Conservation (phyloP, 2,113 vertebrate genomes). For the Malurus alboscapulatus region DNA sequence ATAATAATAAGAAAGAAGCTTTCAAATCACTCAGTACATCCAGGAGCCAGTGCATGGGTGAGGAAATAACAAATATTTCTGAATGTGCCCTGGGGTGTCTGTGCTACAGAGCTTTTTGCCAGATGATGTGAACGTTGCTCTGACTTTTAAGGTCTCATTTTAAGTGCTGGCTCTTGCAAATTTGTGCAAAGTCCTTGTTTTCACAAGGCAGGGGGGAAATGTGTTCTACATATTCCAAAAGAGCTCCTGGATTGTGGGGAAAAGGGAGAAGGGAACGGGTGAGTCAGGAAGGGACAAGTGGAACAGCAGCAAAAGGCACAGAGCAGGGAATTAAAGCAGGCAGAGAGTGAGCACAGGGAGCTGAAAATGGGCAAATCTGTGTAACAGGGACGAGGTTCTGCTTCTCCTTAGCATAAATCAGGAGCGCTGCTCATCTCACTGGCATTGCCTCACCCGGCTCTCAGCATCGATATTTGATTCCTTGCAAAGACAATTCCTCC, state of each 20-base stretch:
- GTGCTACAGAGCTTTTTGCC: neutral
- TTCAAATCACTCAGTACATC: neutral
- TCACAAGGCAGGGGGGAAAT: neutral
- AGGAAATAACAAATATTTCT: neutral
- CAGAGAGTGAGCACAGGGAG: neutral
- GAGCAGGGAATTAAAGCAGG: neutral
- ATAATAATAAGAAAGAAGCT: neutral
- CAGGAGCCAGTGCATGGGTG: neutral
- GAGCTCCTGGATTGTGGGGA: neutral
- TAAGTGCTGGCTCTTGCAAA: neutral
- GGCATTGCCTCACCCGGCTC: fast-evolving
- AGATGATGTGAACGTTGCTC: neutral
- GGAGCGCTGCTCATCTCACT: neutral
- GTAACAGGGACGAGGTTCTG: neutral
- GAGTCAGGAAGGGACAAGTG: neutral
- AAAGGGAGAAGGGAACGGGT: neutral
- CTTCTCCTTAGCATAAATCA: neutral
- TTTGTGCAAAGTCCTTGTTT: fast-evolving
- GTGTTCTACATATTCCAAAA: neutral
- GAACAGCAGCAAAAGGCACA: neutral
- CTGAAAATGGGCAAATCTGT: neutral
- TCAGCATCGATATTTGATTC: neutral
- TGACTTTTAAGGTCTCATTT: neutral
- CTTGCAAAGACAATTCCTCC: neutral
- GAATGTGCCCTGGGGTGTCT: neutral